Evolutionary conservation across 1,140 invertebrate species (phyloP).

Genomic region (Drosophila lini): DNA sequence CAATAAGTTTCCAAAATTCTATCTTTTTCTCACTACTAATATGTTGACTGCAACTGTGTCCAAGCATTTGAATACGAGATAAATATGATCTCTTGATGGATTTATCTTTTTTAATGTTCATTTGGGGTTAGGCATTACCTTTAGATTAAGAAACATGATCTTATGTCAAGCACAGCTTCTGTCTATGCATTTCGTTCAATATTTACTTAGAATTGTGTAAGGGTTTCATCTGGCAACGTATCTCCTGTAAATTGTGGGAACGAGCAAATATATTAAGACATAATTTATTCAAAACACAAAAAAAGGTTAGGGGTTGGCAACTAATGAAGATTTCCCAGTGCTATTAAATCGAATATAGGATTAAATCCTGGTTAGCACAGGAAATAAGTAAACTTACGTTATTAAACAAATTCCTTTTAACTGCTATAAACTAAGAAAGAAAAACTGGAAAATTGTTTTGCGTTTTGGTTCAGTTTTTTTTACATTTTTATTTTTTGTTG

Average conservation of each 20-base stretch:
- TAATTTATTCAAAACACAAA: not conserved
- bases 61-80: slow-evolving; percentile 22
- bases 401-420: no score
- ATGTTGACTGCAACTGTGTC: not conserved
- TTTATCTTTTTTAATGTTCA: slow-evolving; percentile 12
- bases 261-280: slow-evolving; percentile 9
- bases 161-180: slow-evolving; percentile 49
- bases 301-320: not conserved
- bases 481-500: no score
- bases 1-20: not conserved
- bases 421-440: no score
- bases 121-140: slow-evolving; percentile 17
- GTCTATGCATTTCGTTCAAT: slow-evolving; percentile 20
- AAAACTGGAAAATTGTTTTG: no score
- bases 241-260: slow-evolving; percentile 21
- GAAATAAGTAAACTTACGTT: no score
- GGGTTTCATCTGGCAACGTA: slow-evolving; percentile 26
- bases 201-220: slow-evolving; percentile 46
- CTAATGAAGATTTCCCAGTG: no score
- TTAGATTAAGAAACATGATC: slow-evolving; percentile 68
- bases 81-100: slow-evolving; percentile 17
- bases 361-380: no score
- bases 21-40: not conserved
- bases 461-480: no score
- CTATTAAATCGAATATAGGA: no score